Conservation (phyloP, 2,113 vertebrate species). For the Leucosticte australis region DNA sequence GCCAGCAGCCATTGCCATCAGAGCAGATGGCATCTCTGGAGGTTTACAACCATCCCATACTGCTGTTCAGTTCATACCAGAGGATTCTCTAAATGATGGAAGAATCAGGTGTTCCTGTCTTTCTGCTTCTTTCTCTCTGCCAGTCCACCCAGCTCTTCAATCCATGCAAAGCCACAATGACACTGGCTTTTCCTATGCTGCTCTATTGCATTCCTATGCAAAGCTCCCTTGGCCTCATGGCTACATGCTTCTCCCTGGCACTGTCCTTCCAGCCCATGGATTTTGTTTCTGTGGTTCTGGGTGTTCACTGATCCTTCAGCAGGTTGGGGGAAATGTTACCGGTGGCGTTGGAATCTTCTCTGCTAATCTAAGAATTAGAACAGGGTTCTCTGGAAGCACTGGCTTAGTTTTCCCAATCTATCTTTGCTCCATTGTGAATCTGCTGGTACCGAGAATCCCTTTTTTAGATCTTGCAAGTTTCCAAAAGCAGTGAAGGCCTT, state of each 20-base stretch:
- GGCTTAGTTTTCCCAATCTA: not conserved
- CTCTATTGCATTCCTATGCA: accelerated
- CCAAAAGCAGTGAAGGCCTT: not conserved
- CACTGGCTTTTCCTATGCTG: not conserved
- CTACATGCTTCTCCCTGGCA: not conserved
- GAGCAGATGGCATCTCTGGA: not conserved
- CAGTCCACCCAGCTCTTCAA: not conserved
- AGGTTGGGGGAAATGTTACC: not conserved
- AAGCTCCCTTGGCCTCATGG: not conserved
- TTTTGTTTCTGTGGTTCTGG: not conserved
- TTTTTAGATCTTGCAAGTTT: not conserved
- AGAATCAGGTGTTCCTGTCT: not conserved
- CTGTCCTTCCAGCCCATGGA: not conserved
- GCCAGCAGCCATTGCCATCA: not conserved
- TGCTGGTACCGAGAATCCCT: not conserved
- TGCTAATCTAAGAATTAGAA: not conserved
- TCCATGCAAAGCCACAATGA: not conserved
- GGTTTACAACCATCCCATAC: not conserved
- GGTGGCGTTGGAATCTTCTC: not conserved
- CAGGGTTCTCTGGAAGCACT: not conserved
- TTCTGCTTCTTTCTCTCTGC: not conserved
- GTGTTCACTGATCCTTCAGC: not conserved
- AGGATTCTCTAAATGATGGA: not conserved
- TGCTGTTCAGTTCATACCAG: not conserved
- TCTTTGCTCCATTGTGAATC: not conserved